Evolutionary conservation across 92 coral and sea anemone species (phyloP), one percentile per base, ranked within the genome.

Genomic region (Parazoanthus atlanticus): DNA sequence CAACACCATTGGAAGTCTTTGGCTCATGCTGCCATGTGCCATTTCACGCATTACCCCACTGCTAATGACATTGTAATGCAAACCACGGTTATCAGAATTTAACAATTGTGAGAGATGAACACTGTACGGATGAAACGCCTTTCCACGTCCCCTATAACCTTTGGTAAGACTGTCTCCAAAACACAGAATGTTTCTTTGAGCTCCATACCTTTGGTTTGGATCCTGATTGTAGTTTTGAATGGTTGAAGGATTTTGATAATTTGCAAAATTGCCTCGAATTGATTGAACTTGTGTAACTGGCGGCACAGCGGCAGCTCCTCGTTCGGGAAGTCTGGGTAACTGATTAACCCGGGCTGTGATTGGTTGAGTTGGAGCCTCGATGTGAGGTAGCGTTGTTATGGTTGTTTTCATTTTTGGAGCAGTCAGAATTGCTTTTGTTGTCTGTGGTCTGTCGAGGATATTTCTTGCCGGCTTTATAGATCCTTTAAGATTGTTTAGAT

Each of bases 1-100:
- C 6, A 97, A 90, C 38, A 97, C 95, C 90, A 92, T 88, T 26
- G 99, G 99, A 43, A 97, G 88, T 64, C 99, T 89, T 75, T 89
- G 93, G 25, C 93, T 92, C 99, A 97, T 97, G 80, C 96, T 93
- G n/a, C 97, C 99, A 78, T 97, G 99, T 8, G 94, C 96, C 99
- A 97, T 97, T 78, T 97, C 99, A 17, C 98, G 95, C 80, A 93
- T 92, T 75, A 93, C 91, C 0, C 99, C 99, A 21, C 96, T 92
- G 21, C 96, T 95, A 31, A 90, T 91, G 30, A 97, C 81, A 30
- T 90, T 80, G 77, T 94, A 97, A 79, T 80, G 89, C 36, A 85
- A 66, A 29, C 89, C 89, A 64, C 88, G 85, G 82, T 91, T 88
- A 65, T 91, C 89, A n/a, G 94, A 30, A 81, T 95, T 96, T 32